phyloP scores from a whole-genome alignment of 2,888 invertebrate genomes.

The Alitta virens region DNA sequence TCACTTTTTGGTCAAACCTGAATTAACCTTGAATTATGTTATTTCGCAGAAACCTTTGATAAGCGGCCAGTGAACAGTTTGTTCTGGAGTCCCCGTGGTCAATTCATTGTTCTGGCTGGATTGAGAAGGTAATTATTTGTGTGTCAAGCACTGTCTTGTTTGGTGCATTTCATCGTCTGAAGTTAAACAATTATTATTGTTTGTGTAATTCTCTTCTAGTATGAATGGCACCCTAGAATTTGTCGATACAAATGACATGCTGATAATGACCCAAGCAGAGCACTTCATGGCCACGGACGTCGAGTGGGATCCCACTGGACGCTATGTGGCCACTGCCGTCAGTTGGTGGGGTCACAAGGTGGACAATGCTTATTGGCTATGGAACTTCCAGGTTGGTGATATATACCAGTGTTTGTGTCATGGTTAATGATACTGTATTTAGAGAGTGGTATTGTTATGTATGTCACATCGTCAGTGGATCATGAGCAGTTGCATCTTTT shows the following conservation, averaged over 20 bases:
- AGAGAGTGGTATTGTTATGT: too few species aligned
- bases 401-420: background rate
- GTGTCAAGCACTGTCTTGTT: too few species aligned
- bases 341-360: constrained; percentile 91
- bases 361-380: constrained; percentile 88
- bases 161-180: too few species aligned
- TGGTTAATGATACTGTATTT: too few species aligned
- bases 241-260: constrained; percentile 91
- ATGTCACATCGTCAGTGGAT: too few species aligned
- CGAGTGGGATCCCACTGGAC: constrained; percentile 99
- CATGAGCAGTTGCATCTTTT: background rate
- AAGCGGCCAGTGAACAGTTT: constrained; percentile 73
- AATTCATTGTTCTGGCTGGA: constrained; percentile 91
- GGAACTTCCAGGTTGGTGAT: constrained; percentile 80
- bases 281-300: constrained; percentile 91
- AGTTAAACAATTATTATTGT: too few species aligned
- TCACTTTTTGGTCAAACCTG: too few species aligned
- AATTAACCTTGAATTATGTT: too few species aligned
- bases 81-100: constrained; percentile 90
- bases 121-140: constrained; percentile 62
- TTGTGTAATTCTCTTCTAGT: constrained; percentile 33
- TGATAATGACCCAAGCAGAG: constrained; percentile 89
- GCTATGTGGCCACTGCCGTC: constrained; percentile 94
- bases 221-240: constrained; percentile 85
- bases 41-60: constrained; percentile 66